Conservation (phyloP, 2,888 invertebrate genomes). For the Timema podura region DNA sequence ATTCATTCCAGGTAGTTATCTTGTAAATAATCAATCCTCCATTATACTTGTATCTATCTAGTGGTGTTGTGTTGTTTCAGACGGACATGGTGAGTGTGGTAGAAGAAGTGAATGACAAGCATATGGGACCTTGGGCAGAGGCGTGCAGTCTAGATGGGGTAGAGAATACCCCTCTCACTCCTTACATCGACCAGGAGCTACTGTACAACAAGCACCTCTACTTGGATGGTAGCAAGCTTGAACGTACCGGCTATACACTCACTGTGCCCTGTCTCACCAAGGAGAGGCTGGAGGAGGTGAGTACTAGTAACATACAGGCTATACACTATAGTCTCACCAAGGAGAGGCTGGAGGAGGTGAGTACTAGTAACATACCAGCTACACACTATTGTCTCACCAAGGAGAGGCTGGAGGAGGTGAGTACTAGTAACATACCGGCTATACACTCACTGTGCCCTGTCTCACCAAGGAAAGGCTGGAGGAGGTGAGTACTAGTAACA, state of each 20-base stretch:
- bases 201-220: constrained; percentile 76
- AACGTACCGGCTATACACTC: constrained; percentile 55
- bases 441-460: constrained; percentile 57
- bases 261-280: constrained; percentile 60
- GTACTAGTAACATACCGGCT: constrained; percentile 46
- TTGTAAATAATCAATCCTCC: no score
- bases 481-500: constrained; percentile 48
- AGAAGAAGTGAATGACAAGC: constrained; percentile 91
- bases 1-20: no score
- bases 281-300: constrained; percentile 59
- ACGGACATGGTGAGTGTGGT: constrained; percentile 73
- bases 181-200: constrained; percentile 79
- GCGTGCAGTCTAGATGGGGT: constrained; percentile 71
- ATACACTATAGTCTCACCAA: constrained; percentile 57
- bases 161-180: constrained; percentile 81
- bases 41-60: no score
- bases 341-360: constrained; percentile 59
- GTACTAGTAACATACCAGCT: constrained; percentile 46
- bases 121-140: constrained; percentile 87
- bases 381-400: constrained; percentile 57
- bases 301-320: constrained; percentile 46
- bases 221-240: constrained; percentile 65
- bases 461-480: constrained; percentile 59
- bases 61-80: constrained; percentile 49
- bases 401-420: constrained; percentile 59